Percentiles rank a stretch among this genome's conserved stretches.
phyloP scores from a whole-genome alignment of 2,113 vertebrate genomes.

The Desmodus rotundus region DNA sequence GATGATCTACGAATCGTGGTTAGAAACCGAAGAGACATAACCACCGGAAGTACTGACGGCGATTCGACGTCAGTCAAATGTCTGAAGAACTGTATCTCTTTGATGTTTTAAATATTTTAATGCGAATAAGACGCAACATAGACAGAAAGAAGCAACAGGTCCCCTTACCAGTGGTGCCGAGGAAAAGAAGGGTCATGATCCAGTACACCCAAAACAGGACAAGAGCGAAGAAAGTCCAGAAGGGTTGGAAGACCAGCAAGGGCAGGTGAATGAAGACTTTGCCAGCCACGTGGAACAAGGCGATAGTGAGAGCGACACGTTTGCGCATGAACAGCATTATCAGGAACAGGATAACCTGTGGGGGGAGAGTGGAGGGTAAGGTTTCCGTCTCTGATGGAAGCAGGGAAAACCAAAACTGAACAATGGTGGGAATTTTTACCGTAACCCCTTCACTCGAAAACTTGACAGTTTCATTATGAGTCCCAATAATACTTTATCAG shows the following conservation, averaged over 20 bases:
- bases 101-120: not conserved
- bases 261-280: constrained; percentile 97
- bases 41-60: not conserved
- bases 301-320: constrained; percentile 94
- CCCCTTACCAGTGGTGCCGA: constrained; percentile 91
- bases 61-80: not conserved
- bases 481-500: not conserved
- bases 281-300: constrained; percentile 96
- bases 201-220: constrained; percentile 96
- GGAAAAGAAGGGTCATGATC: constrained; percentile 94
- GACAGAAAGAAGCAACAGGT: not conserved
- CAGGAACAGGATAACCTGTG: constrained; percentile 91
- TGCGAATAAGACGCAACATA: not conserved
- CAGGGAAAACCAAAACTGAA: not conserved
- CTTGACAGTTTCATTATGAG: not conserved
- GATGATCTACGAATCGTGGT: not conserved
- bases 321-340: constrained; percentile 97
- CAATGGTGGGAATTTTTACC: not conserved
- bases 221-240: constrained; percentile 95
- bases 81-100: not conserved
- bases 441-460: not conserved
- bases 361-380: not conserved
- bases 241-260: constrained; percentile 94
- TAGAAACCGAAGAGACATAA: not conserved
- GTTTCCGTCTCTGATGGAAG: constrained; percentile 26